phyloP scores from a whole-genome alignment of 2,113 vertebrate genomes.

The Trogon melanurus region DNA sequence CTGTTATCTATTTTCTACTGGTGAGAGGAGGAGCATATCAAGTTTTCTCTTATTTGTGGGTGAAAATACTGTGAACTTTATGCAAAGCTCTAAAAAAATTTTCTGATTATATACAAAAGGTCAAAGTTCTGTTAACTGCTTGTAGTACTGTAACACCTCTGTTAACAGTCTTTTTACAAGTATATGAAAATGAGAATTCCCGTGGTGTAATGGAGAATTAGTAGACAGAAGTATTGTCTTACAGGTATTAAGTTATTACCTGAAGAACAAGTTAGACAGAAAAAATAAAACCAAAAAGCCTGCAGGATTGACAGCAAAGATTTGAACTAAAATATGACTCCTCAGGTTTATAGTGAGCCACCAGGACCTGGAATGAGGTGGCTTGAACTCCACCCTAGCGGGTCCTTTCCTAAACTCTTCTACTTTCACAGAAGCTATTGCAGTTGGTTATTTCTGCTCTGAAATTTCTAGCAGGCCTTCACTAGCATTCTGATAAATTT shows the following conservation, averaged over 20 bases:
- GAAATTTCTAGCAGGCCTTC: neutral
- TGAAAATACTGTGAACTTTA: neutral
- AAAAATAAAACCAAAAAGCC: neutral
- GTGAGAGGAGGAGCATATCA: conserved; percentile 34
- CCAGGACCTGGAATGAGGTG: neutral
- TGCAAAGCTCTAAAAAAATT: neutral
- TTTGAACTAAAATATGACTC: neutral
- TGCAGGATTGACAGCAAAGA: neutral
- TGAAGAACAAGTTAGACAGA: neutral
- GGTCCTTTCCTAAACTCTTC: neutral
- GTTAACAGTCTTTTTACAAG: neutral
- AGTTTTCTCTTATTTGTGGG: neutral
- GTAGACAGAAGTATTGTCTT: neutral
- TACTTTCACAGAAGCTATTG: neutral
- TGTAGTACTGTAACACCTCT: neutral
- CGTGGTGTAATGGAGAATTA: neutral
- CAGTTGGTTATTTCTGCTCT: neutral
- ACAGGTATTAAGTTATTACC: neutral
- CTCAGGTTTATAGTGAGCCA: neutral
- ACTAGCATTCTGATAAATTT: neutral
- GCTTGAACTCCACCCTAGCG: neutral
- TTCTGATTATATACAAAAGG: conserved; percentile 34
- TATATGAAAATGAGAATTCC: neutral
- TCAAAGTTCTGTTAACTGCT: neutral
- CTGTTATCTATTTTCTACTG: conserved; percentile 49